These are phyloP conservation scores for Drepana arcuata DNA, from an alignment of 1,140 invertebrate genomes.

Conservation along the genomic window DNA sequence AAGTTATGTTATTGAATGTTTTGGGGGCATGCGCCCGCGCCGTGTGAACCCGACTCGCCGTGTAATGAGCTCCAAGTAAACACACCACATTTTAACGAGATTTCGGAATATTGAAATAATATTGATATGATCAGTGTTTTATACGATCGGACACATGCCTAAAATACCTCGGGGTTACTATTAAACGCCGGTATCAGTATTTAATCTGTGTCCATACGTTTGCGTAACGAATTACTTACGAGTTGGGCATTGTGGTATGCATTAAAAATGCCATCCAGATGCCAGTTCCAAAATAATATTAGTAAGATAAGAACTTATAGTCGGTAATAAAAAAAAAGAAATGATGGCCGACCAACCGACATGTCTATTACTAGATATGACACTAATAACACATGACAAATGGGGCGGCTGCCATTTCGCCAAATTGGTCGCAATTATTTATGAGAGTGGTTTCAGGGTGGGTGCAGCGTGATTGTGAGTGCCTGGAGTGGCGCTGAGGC, in stretches of 20 bases:
- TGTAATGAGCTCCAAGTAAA: slow-evolving; percentile 31
- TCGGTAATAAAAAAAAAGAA: slow-evolving; percentile 24
- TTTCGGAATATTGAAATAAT: slow-evolving; percentile 33
- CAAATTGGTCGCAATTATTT: slow-evolving; percentile 46
- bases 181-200: slow-evolving; percentile 20
- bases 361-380: slow-evolving; percentile 30
- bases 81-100: slow-evolving; percentile 18
- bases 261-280: slow-evolving; percentile 31
- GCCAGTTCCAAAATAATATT: slow-evolving; percentile 17
- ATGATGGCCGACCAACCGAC: slow-evolving; percentile 20
- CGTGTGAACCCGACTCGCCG: slow-evolving; percentile 23
- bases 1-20: slow-evolving; percentile 64
- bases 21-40: slow-evolving; percentile 20
- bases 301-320: slow-evolving; percentile 20
- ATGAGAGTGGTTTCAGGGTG: too few relatives aligned
- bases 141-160: slow-evolving; percentile 11
- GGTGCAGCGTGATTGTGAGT: too few relatives aligned
- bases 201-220: slow-evolving; percentile 22
- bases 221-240: slow-evolving; percentile 21
- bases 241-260: slow-evolving; percentile 4
- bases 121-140: slow-evolving; percentile 36
- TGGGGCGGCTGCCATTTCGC: slow-evolving; percentile 19
- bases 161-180: slow-evolving; percentile 20
- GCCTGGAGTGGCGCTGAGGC: slow-evolving; percentile 24
- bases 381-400: slow-evolving; percentile 26